These are phyloP conservation scores for Daboia siamensis DNA, from an alignment of 2,113 vertebrate genomes.

Conservation along the genomic window DNA sequence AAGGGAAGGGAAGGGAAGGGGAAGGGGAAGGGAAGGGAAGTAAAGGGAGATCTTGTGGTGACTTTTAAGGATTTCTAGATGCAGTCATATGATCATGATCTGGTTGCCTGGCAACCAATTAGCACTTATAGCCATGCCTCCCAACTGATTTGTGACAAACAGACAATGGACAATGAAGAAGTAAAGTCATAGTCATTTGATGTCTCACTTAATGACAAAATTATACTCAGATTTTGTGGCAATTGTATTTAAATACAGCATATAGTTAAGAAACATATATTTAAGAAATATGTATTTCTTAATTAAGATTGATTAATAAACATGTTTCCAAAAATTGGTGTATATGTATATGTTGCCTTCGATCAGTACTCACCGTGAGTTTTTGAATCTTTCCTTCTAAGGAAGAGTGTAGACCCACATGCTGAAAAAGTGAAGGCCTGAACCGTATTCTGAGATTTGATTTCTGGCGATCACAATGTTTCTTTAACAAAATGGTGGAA, in stretches of 20 bases:
- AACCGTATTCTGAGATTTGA: constrained; percentile 94
- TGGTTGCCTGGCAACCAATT: neutral
- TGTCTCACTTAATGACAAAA: neutral
- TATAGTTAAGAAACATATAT: neutral
- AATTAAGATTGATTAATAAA: neutral
- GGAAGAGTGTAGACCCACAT: constrained; percentile 95
- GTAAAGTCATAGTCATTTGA: neutral
- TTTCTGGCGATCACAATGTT: constrained; percentile 97
- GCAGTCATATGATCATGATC: neutral
- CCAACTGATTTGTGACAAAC: neutral
- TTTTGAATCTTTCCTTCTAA: constrained; percentile 97
- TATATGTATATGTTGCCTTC: neutral
- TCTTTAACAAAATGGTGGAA: constrained; percentile 64
- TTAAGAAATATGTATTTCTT: neutral
- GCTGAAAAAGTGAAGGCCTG: constrained; percentile 96
- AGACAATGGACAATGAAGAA: neutral
- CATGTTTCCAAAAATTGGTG: neutral
- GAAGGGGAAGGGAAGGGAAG: neutral
- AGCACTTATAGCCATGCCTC: neutral
- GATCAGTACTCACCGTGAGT: constrained; percentile 82
- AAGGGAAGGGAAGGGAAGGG: too few species aligned
- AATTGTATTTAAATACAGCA: neutral
- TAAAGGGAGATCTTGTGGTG: neutral
- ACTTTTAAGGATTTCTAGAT: neutral
- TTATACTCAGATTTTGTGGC: neutral